phyloP scores from a whole-genome alignment of 2,113 vertebrate species.

The Ahaetulla prasina region DNA sequence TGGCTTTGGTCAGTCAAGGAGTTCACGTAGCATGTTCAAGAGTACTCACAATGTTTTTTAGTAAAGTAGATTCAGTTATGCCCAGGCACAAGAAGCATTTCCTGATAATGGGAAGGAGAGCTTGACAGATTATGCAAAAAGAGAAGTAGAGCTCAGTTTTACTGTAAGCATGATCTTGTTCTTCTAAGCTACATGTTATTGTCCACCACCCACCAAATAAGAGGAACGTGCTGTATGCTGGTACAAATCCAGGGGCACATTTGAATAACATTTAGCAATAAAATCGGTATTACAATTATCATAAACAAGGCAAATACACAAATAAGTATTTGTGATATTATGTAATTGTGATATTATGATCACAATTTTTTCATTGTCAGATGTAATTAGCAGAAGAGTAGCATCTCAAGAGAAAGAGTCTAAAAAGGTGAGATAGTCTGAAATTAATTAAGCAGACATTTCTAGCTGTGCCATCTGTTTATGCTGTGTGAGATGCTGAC shows the following conservation, averaged over 20 bases:
- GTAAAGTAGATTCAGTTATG: not conserved
- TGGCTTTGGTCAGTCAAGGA: not conserved
- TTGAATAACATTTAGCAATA: not conserved
- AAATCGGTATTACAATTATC: not conserved
- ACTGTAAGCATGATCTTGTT: not conserved
- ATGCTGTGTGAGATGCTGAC: conserved; percentile 49
- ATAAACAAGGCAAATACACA: not conserved
- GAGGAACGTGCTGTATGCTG: not conserved
- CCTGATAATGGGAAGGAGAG: not conserved
- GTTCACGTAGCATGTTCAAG: not conserved
- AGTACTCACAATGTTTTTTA: not conserved
- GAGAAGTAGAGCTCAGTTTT: not conserved
- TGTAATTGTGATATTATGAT: not conserved
- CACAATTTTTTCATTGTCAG: conserved; percentile 19
- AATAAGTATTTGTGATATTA: too few relatives aligned
- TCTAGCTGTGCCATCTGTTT: conserved; percentile 54
- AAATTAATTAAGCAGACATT: conserved; percentile 67
- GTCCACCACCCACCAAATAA: not conserved
- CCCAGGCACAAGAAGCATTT: not conserved
- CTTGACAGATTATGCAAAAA: not conserved
- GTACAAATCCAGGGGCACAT: not conserved
- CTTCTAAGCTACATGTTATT: not conserved
- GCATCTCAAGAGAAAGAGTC: conserved; percentile 52
- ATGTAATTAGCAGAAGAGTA: conserved; percentile 57
- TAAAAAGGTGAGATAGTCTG: conserved; percentile 65